A percentile compares a stretch with the other conserved stretches of the same genome.
Conservation (phyloP, 2,113 vertebrate genomes). For the Alexandromys fortis region DNA sequence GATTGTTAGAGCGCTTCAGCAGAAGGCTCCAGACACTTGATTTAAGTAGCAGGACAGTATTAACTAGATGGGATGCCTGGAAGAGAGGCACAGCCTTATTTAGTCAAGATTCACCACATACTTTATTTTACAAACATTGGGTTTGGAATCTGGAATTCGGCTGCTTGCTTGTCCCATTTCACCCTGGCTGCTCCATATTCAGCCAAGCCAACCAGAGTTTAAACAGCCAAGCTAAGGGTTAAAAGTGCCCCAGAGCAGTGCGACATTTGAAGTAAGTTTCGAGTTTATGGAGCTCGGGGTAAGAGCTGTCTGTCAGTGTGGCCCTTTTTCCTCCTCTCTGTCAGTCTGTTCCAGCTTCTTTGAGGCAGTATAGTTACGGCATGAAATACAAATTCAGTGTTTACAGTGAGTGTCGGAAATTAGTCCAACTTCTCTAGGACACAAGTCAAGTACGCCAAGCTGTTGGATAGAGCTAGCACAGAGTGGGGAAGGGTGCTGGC, state of each 20-base stretch:
- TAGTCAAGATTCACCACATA: slow-evolving; percentile 17
- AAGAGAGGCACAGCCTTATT: slow-evolving; percentile 19
- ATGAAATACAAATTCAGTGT: neutral
- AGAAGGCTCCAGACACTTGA: slow-evolving; percentile 45
- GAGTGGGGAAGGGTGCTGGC: neutral
- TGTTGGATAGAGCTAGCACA: neutral
- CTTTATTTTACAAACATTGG: slow-evolving; percentile 36
- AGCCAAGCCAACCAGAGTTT: neutral
- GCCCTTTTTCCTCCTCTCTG: neutral
- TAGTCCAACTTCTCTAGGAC: neutral
- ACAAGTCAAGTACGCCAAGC: neutral
- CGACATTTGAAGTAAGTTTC: slow-evolving; percentile 18
- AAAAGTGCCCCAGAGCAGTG: neutral
- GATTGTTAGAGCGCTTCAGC: slow-evolving; percentile 53
- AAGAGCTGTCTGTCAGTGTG: slow-evolving; percentile 3
- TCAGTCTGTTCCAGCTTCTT: slow-evolving; percentile 13
- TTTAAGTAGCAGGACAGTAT: slow-evolving; percentile 32
- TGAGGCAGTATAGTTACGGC: neutral
- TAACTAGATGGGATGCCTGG: neutral
- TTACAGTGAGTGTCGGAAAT: slow-evolving; percentile 11
- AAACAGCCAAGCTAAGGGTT: slow-evolving; percentile 24
- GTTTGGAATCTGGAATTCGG: slow-evolving; percentile 38
- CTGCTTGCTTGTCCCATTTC: slow-evolving; percentile 16
- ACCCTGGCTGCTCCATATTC: neutral
- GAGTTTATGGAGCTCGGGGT: slow-evolving; percentile 14